phyloP scores from a whole-genome alignment of 2,113 vertebrate genomes.

The Chelonoidis abingdonii region DNA sequence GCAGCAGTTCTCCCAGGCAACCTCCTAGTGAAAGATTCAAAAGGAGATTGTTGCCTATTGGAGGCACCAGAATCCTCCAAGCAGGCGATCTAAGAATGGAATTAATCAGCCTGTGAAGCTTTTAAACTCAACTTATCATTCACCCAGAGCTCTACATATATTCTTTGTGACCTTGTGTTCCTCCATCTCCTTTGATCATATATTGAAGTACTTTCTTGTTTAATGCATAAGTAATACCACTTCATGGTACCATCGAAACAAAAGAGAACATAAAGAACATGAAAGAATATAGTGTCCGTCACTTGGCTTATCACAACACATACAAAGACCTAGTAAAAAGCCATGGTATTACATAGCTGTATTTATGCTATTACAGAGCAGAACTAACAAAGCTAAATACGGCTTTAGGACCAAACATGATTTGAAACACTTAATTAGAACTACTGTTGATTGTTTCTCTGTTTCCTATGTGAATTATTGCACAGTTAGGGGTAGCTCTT shows the following conservation, averaged over 20 bases:
- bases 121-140: constrained; percentile 63
- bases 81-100: constrained; percentile 27
- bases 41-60: constrained; percentile 61
- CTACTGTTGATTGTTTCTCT: not conserved
- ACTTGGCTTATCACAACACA: constrained; percentile 47
- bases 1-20: constrained; percentile 58
- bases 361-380: constrained; percentile 41
- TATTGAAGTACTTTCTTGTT: constrained; percentile 75
- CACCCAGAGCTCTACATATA: constrained; percentile 63
- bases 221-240: constrained; percentile 61
- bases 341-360: not conserved
- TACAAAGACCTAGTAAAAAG: constrained; percentile 63
- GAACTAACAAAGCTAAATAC: constrained; percentile 29
- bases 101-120: constrained; percentile 69
- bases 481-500: not conserved
- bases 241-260: constrained; percentile 70
- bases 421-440: constrained; percentile 44
- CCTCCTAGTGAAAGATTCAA: constrained; percentile 53
- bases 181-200: constrained; percentile 70
- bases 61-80: constrained; percentile 57
- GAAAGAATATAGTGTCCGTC: constrained; percentile 67
- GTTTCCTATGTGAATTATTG: constrained; percentile 4
- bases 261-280: constrained; percentile 66
- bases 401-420: not conserved
- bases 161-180: constrained; percentile 65